Conservation (phyloP, 2,888 invertebrate genomes). For the Heliconius aoede region DNA sequence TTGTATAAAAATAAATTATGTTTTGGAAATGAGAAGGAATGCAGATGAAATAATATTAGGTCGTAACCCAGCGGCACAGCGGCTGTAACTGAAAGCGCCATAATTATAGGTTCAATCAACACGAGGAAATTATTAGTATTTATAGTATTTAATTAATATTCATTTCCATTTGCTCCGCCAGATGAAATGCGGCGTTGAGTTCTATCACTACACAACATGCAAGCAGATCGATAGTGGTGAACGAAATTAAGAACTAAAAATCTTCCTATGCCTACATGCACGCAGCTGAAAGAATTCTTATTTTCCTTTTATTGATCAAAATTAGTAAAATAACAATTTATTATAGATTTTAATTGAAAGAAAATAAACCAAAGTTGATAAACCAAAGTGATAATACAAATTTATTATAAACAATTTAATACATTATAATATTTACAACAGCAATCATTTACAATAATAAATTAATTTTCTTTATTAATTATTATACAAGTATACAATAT, state of each 20-base stretch:
- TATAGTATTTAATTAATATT: too few relatives aligned
- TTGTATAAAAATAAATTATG: not conserved
- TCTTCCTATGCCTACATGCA: too few relatives aligned
- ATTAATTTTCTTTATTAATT: not conserved
- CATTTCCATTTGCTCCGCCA: too few relatives aligned
- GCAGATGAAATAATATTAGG: not conserved
- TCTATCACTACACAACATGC: too few relatives aligned
- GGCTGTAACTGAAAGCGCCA: too few relatives aligned
- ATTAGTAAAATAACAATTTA: too few relatives aligned
- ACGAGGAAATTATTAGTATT: not conserved
- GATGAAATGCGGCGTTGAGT: too few relatives aligned
- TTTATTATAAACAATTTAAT: constrained; percentile 7
- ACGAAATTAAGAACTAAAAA: too few relatives aligned
- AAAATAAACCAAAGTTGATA: not conserved
- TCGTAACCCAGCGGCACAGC: too few relatives aligned
- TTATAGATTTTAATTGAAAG: not conserved
- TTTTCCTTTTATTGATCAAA: too few relatives aligned
- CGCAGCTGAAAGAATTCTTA: too few relatives aligned
- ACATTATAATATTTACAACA: constrained; percentile 16
- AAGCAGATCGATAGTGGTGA: too few relatives aligned
- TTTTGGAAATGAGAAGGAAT: not conserved
- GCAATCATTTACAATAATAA: not conserved
- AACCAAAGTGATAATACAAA: not conserved
- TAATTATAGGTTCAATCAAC: not conserved
- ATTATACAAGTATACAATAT: not conserved